Evolutionary conservation across 2,888 invertebrate genomes (phyloP), one percentile per base, ranked within the genome.

Genomic region (Idaea biselata): DNA sequence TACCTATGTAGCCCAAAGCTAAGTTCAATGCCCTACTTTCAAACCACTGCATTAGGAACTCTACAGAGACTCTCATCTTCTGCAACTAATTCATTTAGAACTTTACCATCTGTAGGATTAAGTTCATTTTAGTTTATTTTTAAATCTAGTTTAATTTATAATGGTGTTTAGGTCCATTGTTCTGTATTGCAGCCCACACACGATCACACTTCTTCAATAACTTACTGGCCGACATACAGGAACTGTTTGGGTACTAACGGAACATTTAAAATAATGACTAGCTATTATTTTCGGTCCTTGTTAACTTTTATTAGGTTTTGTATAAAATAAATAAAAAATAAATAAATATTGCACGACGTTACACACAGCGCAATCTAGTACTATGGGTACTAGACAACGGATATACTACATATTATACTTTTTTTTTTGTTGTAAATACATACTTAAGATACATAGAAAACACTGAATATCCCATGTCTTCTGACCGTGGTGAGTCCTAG

Each of bases 161-260:
- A 32, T 32, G 16, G n/a, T 31, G 16, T 32, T 32, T 58, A 31
- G 58, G 14, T 58, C 58, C 14, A 44, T 44, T 44, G 71, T 71
- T 71, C 25, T 3, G 25, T 5, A 25, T 25, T 68, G 25, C 62
- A 44, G 61, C 18, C 67, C 63, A 44, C 25, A 18, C 54, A 3
- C 25, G 6, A 61, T 55, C 6, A 60, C 32, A 67, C 65, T 68
- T 66, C 59, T 58, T 44, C 11, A 44, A 44, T 44, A 14, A 44
- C 11, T 44, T 44, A 44, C 44, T 44, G 44, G 6, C 14, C 44
- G 44, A 44, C 14, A 8, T 44, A 14, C 8, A 44, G 14, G 6
- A 44, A 44, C 44, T 3, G 44, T 44, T 44, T 44, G 7, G 44
- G 6, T 11, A 33, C 14, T 11, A 8, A 44, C 44, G 8, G 44